These are phyloP conservation scores for Deroptyus accipitrinus DNA, from an alignment of 2,113 vertebrate genomes.

Conservation along the genomic window DNA sequence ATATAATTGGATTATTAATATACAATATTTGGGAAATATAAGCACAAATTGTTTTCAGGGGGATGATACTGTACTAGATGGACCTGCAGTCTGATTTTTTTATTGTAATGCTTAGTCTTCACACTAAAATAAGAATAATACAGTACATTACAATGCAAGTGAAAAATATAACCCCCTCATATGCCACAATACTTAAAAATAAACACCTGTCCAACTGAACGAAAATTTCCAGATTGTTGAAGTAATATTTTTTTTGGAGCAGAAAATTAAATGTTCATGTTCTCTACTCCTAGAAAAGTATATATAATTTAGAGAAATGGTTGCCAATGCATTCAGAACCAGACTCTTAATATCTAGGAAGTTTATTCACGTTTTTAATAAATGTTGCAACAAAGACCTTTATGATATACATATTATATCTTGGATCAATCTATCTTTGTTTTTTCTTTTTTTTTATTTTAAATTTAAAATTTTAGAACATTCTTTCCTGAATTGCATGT, in stretches of 20 bases:
- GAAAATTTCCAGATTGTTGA: background rate
- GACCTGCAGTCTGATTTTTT: background rate
- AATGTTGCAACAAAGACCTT: background rate
- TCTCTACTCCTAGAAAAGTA: background rate
- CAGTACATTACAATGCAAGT: background rate
- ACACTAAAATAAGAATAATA: background rate
- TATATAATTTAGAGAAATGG: background rate
- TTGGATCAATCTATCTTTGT: background rate
- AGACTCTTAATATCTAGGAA: background rate
- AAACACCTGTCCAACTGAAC: background rate
- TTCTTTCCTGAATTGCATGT: background rate
- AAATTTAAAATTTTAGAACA: background rate
- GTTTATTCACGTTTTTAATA: background rate
- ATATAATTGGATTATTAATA: background rate
- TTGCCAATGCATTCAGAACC: background rate
- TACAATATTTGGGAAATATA: background rate
- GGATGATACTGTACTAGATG: background rate
- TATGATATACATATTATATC: background rate
- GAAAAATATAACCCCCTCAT: background rate
- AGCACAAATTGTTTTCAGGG: background rate
- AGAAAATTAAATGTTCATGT: background rate
- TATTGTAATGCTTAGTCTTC: background rate
- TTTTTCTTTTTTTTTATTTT: background rate
- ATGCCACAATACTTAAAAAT: background rate
- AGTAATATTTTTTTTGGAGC: background rate